Evolutionary conservation across 2,113 vertebrate genomes (phyloP).

Genomic region (Embiotoca jacksoni): DNA sequence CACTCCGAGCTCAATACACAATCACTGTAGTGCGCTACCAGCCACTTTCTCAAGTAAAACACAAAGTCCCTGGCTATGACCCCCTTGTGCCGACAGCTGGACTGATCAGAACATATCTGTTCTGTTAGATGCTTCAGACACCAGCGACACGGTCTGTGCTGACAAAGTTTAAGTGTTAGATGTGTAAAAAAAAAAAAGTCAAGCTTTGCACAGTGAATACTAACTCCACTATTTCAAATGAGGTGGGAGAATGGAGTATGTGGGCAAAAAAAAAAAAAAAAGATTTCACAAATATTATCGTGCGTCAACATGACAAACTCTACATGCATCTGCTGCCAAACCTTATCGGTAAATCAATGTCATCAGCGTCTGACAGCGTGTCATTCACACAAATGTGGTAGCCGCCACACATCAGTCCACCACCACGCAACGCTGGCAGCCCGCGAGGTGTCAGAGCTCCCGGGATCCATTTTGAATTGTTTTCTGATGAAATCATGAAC

Average conservation of each 20-base stretch:
- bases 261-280: background rate
- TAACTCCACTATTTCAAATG: background rate
- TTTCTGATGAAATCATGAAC: slow-evolving; percentile 63
- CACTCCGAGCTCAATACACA: background rate
- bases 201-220: background rate
- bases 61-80: too few species aligned
- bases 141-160: too few species aligned
- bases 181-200: too few species aligned
- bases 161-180: too few species aligned
- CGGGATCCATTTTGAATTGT: slow-evolving; percentile 45
- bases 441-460: slow-evolving; percentile 50
- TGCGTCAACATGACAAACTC: slow-evolving; percentile 12
- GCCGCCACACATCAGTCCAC: slow-evolving; percentile 45
- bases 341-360: slow-evolving; percentile 22
- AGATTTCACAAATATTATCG: slow-evolving; percentile 1
- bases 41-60: background rate
- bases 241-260: background rate
- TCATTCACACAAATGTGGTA: slow-evolving; percentile 17
- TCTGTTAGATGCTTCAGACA: too few species aligned
- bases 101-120: too few species aligned
- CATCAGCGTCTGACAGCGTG: slow-evolving; percentile 22
- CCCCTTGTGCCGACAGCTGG: too few species aligned
- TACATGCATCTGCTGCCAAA: slow-evolving; percentile 33
- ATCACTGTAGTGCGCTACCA: background rate
- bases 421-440: slow-evolving; percentile 34